phyloP scores from a whole-genome alignment of 1,140 invertebrate genomes.

The Globodera ellingtonae region DNA sequence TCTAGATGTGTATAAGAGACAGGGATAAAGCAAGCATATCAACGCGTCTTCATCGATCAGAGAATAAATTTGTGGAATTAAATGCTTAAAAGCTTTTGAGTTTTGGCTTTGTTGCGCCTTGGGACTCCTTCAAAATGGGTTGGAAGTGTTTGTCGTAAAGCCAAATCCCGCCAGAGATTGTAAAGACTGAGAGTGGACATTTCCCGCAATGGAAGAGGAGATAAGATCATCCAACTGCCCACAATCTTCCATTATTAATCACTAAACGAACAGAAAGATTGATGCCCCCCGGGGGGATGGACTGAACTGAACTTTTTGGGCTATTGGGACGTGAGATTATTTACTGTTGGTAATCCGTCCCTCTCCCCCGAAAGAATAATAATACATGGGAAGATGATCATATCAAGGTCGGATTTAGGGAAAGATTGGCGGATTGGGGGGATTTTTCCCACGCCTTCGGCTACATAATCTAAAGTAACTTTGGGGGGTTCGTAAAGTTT shows the following conservation, averaged over 20 bases:
- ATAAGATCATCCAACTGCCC: constrained; percentile 12
- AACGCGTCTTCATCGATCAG: no score
- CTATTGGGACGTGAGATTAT: neutral
- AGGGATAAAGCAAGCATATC: no score
- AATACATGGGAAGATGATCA: constrained; percentile 4
- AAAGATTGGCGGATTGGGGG: no score
- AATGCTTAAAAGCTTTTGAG: no score
- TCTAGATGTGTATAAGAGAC: no score
- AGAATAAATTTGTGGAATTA: no score
- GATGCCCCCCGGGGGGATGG: neutral
- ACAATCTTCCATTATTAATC: constrained; percentile 10
- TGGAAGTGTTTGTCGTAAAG: neutral
- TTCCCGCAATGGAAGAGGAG: neutral
- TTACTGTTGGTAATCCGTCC: neutral
- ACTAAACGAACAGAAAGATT: neutral
- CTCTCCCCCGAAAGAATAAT: neutral
- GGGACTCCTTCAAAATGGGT: neutral
- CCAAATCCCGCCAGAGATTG: neutral
- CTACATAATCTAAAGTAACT: no score
- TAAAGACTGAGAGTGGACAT: neutral
- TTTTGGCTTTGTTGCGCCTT: neutral
- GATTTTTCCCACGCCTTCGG: no score
- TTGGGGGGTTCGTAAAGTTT: no score
- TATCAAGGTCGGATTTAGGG: constrained; percentile 6
- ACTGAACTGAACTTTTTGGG: neutral